A percentile compares a stretch with the other conserved stretches of the same genome.
Conservation (phyloP, 2,888 invertebrate genomes). For the Ectemnius continuus region DNA sequence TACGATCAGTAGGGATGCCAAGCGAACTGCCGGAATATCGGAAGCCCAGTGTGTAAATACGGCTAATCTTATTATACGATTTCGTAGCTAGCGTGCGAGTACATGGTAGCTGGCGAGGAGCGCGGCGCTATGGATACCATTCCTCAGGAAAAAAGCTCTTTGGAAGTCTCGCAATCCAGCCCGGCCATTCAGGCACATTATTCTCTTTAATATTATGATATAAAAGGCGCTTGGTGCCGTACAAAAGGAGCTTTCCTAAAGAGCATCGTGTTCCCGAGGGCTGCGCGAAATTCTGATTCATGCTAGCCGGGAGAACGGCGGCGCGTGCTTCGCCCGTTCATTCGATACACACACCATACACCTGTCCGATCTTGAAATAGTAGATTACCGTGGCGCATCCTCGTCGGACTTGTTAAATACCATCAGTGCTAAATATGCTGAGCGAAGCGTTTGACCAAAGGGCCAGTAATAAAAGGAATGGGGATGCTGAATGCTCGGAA, state of each 20-base stretch:
- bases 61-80: too few relatives aligned
- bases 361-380: too few relatives aligned
- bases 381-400: too few relatives aligned
- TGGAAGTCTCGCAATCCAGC: background rate
- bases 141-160: background rate
- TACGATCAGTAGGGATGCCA: too few relatives aligned
- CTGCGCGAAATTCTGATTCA: background rate
- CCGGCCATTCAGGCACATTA: background rate
- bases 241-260: conserved; percentile 4
- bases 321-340: background rate
- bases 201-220: conserved; percentile 6
- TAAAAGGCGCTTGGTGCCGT: background rate
- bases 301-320: background rate
- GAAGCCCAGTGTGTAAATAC: too few relatives aligned
- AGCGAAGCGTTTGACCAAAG: background rate
- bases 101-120: too few relatives aligned
- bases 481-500: background rate
- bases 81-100: too few relatives aligned
- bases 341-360: too few relatives aligned
- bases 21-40: too few relatives aligned
- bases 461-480: background rate
- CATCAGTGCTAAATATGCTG: background rate
- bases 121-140: too few relatives aligned
- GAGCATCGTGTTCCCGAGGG: background rate
- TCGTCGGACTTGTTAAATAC: background rate